These are phyloP conservation scores for Sapayoa aenigma DNA, from an alignment of 2,113 vertebrate genomes.

Conservation along the genomic window DNA sequence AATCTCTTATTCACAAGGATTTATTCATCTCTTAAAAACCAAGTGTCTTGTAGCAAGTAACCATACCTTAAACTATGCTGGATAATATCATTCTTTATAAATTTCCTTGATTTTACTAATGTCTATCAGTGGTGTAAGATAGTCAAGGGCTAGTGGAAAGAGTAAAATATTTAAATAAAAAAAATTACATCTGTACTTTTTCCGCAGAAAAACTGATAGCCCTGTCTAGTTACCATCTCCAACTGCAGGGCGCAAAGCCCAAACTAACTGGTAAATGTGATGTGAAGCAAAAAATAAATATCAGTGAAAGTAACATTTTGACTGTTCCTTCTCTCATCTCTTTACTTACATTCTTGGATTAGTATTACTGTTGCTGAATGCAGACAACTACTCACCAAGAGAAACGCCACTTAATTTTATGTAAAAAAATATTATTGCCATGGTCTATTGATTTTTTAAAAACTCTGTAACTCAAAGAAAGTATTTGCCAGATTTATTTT, in stretches of 20 bases:
- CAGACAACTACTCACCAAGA: neutral
- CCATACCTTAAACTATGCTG: neutral
- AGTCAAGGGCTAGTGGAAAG: neutral
- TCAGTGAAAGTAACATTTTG: neutral
- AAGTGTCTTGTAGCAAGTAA: neutral
- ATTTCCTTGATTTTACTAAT: neutral
- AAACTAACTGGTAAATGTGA: neutral
- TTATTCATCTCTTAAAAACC: neutral
- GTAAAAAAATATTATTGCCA: neutral
- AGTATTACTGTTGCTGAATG: neutral
- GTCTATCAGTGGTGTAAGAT: neutral
- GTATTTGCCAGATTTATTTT: neutral
- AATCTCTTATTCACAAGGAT: neutral
- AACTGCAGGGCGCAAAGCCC: neutral
- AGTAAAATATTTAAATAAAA: neutral
- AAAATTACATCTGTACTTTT: neutral
- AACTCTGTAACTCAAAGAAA: neutral
- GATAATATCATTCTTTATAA: neutral
- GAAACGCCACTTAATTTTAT: neutral
- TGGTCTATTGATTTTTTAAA: neutral
- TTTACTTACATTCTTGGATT: fast-evolving
- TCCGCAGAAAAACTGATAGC: neutral
- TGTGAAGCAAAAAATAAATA: neutral
- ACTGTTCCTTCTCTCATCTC: neutral
- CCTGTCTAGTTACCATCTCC: neutral